Evolutionary conservation across 2,797 vertebrate genomes (phyloP), one percentile per base, ranked within the genome.

Genomic region (Eleutherodactylus coqui): DNA sequence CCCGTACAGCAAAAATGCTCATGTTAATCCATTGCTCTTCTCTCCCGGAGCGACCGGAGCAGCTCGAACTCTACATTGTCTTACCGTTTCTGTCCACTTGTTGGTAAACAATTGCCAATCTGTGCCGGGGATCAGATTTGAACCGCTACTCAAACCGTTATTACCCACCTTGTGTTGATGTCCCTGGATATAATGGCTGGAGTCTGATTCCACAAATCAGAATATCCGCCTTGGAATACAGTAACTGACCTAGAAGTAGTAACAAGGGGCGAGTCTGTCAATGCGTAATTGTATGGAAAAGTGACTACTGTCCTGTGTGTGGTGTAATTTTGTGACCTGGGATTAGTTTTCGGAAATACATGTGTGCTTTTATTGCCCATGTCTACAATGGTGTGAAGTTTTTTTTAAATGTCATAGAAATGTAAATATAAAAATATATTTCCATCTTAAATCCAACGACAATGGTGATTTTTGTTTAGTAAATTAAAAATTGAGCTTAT

Each of bases 1-100:
- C 95, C 97, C 87, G 92, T 95, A 82, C 97, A 97, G 91, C 97
- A 97, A 93, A 98, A 96, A 91, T 99, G 98, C 88, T 93, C 94
- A 0, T 99, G 98, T 94, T 99, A 97, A 95, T 92, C 83, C 45
- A 16, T 32, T 32, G 3, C n/a, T 27, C 27, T 10, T 27, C 36
- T 1, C 19, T 19, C 45, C 36, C 14, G 58, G 43, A 80, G n/a
- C 79, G 10, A 32, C 58, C 58, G 16, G 45, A 2, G 14, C 62
- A 19, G 21, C 75, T 41, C 19, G 69, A 55, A 49, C 45, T 58
- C 34, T 32, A 49, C 4, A 8, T 14, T 9, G 27, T 38, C 13
- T 69, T 53, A 79, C 62, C 17, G 4, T 78, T 72, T n/a, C 19
- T 24, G 16, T 17, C 47, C 13, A 19, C 58, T 51, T 24, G 49